phyloP scores from a whole-genome alignment of 2,113 vertebrate species.

The Amia ocellicauda region DNA sequence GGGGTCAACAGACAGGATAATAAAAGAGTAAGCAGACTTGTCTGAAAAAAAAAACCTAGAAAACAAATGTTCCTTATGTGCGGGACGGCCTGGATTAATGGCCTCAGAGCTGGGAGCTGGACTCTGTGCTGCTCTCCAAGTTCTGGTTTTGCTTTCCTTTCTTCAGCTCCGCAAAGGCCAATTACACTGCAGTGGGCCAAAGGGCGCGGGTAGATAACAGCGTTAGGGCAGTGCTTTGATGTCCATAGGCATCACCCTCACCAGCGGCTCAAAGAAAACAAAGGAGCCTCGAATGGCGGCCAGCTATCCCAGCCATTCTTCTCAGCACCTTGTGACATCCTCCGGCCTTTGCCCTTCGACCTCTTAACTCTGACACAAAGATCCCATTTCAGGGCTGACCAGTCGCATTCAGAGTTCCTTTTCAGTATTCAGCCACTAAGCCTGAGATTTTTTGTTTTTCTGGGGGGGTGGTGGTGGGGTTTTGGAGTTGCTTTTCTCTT shows the following conservation, averaged over 20 bases:
- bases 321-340: constrained; percentile 56
- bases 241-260: constrained; percentile 60
- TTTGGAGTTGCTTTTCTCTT: too few relatives aligned
- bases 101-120: constrained; percentile 21
- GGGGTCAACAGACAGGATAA: background rate
- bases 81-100: constrained; percentile 40
- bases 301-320: constrained; percentile 52
- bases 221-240: constrained; percentile 77
- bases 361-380: constrained; percentile 62
- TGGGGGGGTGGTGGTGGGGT: too few relatives aligned
- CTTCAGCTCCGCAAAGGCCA: constrained; percentile 44
- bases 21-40: constrained; percentile 26
- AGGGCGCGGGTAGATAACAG: constrained; percentile 71
- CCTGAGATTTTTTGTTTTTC: constrained; percentile 36
- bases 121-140: constrained; percentile 45
- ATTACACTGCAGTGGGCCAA: constrained; percentile 60
- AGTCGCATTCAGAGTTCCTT: constrained; percentile 48
- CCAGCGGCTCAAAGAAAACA: constrained; percentile 58
- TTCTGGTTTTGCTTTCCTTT: too few relatives aligned
- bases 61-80: constrained; percentile 37
- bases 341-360: constrained; percentile 51
- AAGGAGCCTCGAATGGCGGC: constrained; percentile 53
- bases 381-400: constrained; percentile 44
- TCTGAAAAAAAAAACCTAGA: constrained; percentile 16
- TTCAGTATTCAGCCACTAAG: constrained; percentile 40